Percentiles rank a stretch among this genome's conserved stretches.
phyloP scores from a whole-genome alignment of 2,888 invertebrate species.

The Machimus rusticus region DNA sequence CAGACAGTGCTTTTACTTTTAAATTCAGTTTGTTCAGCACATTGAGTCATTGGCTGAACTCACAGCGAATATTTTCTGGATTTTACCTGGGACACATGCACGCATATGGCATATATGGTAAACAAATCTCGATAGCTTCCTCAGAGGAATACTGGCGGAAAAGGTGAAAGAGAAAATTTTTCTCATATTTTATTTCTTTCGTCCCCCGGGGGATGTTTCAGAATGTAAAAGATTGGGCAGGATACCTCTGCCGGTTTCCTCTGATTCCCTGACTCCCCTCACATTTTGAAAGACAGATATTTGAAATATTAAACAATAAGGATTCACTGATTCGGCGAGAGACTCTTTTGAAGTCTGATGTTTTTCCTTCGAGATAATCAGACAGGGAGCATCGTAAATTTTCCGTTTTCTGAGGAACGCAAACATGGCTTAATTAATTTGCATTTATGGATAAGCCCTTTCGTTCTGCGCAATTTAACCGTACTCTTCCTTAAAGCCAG shows the following conservation, averaged over 20 bases:
- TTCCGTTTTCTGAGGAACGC: neutral
- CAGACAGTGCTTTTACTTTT: constrained; percentile 26
- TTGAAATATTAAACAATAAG: constrained; percentile 2
- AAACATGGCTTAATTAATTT: neutral
- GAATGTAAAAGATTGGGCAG: neutral
- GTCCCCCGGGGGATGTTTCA: neutral
- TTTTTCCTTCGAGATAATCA: neutral
- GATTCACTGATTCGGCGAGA: neutral
- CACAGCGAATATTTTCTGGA: neutral
- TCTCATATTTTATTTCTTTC: constrained; percentile 13
- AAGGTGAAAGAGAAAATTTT: neutral
- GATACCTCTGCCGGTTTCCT: neutral
- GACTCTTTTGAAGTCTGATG: neutral
- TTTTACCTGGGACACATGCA: neutral
- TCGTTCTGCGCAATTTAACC: neutral
- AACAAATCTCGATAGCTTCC: constrained; percentile 25
- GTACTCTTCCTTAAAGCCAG: neutral
- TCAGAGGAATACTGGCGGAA: neutral
- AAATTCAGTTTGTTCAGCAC: constrained; percentile 11
- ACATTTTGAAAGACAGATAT: neutral
- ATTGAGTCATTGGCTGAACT: neutral
- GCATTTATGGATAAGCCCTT: neutral
- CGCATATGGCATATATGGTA: neutral
- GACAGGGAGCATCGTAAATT: neutral
- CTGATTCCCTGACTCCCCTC: neutral